Conservation (phyloP, 1,140 invertebrate species). For the Listronotus oregonensis region DNA sequence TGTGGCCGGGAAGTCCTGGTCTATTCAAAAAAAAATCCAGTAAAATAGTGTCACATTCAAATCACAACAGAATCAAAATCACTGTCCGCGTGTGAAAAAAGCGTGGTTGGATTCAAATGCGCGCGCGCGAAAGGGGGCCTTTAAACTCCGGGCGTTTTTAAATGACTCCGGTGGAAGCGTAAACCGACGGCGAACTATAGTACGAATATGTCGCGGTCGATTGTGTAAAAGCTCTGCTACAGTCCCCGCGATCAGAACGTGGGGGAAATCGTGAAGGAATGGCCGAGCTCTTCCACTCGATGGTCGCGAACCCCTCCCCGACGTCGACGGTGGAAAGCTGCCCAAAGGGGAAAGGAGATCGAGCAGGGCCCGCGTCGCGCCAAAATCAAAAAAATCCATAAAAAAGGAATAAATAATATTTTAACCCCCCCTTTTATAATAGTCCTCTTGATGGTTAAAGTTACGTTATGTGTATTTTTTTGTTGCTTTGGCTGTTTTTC, state of each 20-base stretch:
- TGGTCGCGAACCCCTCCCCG: conserved; percentile 32
- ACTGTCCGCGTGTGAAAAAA: conserved; percentile 14
- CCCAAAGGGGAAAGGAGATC: conserved; percentile 45
- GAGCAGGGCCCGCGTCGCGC: conserved; percentile 54
- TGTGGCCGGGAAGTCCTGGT: conserved; percentile 42
- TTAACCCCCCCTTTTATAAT: conserved; percentile 15
- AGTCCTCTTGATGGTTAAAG: conserved; percentile 17
- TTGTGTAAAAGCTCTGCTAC: conserved; percentile 17
- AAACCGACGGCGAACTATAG: conserved; percentile 16
- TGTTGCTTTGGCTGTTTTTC: no score
- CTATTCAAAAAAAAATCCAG: conserved; percentile 22
- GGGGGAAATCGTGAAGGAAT: conserved; percentile 36
- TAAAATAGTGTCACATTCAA: conserved; percentile 8
- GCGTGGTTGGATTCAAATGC: conserved; percentile 12
- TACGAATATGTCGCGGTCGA: conserved; percentile 15
- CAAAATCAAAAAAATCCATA: conserved; percentile 57
- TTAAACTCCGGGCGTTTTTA: conserved; percentile 38
- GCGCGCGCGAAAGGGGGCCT: conserved; percentile 21
- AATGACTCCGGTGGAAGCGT: conserved; percentile 13
- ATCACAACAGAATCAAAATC: conserved; percentile 15
- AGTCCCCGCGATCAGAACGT: conserved; percentile 30
- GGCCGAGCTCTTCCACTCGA: conserved; percentile 31
- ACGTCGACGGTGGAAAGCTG: conserved; percentile 43
- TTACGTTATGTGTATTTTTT: conserved; percentile 9
- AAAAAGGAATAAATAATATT: conserved; percentile 57